A percentile compares a stretch with the other conserved stretches of the same genome.
Conservation (phyloP, 2,888 invertebrate species). For the Catocala fraxini region DNA sequence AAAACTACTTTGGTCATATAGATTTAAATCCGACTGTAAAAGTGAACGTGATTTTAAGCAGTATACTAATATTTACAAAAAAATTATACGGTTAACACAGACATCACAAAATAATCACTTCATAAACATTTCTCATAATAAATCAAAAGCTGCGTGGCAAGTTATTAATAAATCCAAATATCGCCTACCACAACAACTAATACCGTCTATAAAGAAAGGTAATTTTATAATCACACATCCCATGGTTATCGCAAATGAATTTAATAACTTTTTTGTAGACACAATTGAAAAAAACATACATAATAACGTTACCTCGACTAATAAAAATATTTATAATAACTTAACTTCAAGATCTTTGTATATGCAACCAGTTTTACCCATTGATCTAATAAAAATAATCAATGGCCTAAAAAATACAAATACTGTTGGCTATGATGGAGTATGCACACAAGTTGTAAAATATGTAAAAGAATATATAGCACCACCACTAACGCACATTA, state of each 20-base stretch:
- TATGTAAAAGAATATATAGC: no score
- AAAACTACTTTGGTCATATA: conserved; percentile 20
- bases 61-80: conserved; percentile 59
- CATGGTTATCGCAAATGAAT: conserved; percentile 6
- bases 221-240: not conserved
- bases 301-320: not conserved
- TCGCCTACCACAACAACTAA: not conserved
- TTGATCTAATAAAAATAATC: not conserved
- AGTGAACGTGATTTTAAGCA: conserved; percentile 54
- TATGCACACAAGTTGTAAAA: not conserved
- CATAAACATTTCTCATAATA: not conserved
- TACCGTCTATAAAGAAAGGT: not conserved
- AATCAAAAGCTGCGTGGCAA: not conserved
- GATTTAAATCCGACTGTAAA: conserved; percentile 57
- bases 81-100: conserved; percentile 30
- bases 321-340: not conserved
- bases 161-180: conserved; percentile 3
- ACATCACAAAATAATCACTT: conserved; percentile 21
- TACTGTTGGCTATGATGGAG: no score
- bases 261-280: conserved; percentile 8
- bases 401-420: conserved; percentile 9
- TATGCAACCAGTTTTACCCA: not conserved
- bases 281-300: conserved; percentile 1
- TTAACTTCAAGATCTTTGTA: not conserved
- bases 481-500: no score